Conservation (phyloP, 2,113 vertebrate species). For the Scophthalmus maximus region DNA sequence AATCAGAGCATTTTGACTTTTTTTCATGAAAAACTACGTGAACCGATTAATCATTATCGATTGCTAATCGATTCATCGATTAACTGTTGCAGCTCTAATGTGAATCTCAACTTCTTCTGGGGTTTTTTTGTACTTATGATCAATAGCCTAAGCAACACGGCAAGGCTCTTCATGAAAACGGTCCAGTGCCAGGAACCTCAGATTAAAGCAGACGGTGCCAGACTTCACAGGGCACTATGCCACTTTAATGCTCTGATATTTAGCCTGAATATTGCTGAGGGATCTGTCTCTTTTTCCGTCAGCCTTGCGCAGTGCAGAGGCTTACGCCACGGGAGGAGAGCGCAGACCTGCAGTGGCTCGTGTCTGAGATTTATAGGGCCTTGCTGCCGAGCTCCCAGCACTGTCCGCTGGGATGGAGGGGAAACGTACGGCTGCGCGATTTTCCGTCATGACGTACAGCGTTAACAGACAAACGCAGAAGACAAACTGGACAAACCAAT, state of each 20-base stretch:
- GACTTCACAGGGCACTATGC: slow-evolving; percentile 1
- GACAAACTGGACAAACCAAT: slow-evolving; percentile 29
- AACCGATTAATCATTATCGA: no score
- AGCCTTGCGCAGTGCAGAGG: slow-evolving; percentile 70
- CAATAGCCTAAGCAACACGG: neutral
- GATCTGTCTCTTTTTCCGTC: slow-evolving; percentile 45
- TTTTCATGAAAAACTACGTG: no score
- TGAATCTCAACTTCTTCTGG: neutral
- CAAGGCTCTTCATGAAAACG: neutral
- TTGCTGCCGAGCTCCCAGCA: slow-evolving; percentile 53
- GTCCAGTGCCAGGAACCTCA: neutral
- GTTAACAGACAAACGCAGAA: slow-evolving; percentile 45
- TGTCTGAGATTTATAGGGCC: slow-evolving; percentile 70
- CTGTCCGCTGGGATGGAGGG: slow-evolving; percentile 20
- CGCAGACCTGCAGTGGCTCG: slow-evolving; percentile 70
- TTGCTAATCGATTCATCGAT: no score
- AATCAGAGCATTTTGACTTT: no score
- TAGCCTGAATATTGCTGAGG: slow-evolving; percentile 26
- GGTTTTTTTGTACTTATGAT: neutral
- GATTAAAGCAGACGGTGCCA: slow-evolving; percentile 2
- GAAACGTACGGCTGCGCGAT: slow-evolving; percentile 21
- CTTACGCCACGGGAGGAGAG: slow-evolving; percentile 55
- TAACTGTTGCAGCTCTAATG: no score
- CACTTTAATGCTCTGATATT: slow-evolving; percentile 23
- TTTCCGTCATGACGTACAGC: slow-evolving; percentile 14